Conservation (phyloP, 2,797 vertebrate species). For the Sebastes hopkinsi region DNA sequence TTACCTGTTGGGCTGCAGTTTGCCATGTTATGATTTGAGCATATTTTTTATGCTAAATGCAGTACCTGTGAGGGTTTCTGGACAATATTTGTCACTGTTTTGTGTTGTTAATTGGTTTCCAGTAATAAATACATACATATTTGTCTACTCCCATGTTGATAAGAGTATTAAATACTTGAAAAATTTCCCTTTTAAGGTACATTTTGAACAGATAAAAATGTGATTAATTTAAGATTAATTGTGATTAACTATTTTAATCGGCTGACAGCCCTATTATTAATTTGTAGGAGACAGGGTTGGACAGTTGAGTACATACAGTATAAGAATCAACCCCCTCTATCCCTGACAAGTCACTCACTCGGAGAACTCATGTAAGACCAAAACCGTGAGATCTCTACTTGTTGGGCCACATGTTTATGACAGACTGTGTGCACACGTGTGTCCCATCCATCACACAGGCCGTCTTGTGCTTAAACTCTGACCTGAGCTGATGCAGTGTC, state of each 20-base stretch:
- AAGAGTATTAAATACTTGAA: too few relatives aligned
- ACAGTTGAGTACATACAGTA: neutral
- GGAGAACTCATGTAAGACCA: neutral
- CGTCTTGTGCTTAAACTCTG: conserved; percentile 38
- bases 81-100: too few relatives aligned
- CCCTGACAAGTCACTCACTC: neutral
- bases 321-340: neutral
- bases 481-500: conserved; percentile 24
- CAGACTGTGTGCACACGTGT: conserved; percentile 25
- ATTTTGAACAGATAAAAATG: too few relatives aligned
- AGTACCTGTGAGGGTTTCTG: too few relatives aligned
- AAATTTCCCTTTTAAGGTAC: too few relatives aligned
- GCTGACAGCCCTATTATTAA: neutral
- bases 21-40: accelerated
- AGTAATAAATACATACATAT: too few relatives aligned
- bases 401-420: conserved; percentile 6
- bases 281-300: neutral
- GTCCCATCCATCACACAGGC: conserved; percentile 38
- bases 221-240: accelerated
- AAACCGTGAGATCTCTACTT: neutral
- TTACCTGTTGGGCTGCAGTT: too few relatives aligned
- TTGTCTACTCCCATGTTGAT: too few relatives aligned
- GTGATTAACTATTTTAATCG: too few relatives aligned
- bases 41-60: too few relatives aligned
- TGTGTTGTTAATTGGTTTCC: too few relatives aligned